These are phyloP conservation scores for Lasioglossum albipes DNA, from an alignment of 1,140 invertebrate genomes.

Conservation along the genomic window DNA sequence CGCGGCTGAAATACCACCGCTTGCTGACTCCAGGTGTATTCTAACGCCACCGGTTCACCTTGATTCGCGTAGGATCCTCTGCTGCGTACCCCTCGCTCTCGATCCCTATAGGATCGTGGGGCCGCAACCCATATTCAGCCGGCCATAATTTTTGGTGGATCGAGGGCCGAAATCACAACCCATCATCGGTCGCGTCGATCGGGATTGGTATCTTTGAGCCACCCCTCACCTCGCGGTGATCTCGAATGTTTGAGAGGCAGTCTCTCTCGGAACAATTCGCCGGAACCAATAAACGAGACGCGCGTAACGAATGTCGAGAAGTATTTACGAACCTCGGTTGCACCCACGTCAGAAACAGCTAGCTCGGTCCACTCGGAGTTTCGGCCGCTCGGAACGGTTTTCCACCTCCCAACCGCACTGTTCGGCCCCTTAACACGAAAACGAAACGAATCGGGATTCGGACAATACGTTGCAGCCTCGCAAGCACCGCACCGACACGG, in stretches of 20 bases:
- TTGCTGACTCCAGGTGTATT: conserved; percentile 42
- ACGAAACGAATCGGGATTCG: conserved; percentile 60
- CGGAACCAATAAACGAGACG: conserved; percentile 54
- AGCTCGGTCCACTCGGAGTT: conserved; percentile 46
- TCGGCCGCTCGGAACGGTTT: conserved; percentile 15
- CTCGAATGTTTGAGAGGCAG: conserved; percentile 23
- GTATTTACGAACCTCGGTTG: conserved; percentile 53
- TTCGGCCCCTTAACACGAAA: background rate
- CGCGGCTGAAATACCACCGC: conserved; percentile 35
- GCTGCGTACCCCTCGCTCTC: background rate
- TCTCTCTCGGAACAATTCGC: conserved; percentile 27
- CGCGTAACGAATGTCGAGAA: conserved; percentile 44
- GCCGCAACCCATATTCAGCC: conserved; percentile 58
- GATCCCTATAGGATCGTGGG: background rate
- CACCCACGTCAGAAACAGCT: conserved; percentile 56
- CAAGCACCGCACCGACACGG: conserved; percentile 41
- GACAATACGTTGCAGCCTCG: conserved; percentile 65
- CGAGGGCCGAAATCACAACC: conserved; percentile 56
- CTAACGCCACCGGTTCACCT: conserved; percentile 51
- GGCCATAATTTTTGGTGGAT: conserved; percentile 58
- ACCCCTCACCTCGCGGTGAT: background rate
- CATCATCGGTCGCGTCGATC: conserved; percentile 53
- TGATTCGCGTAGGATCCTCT: conserved; percentile 32
- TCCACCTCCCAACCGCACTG: background rate
- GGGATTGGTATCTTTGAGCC: background rate